phyloP scores from a whole-genome alignment of 1,140 invertebrate genomes.

The Zelostemma sp. region DNA sequence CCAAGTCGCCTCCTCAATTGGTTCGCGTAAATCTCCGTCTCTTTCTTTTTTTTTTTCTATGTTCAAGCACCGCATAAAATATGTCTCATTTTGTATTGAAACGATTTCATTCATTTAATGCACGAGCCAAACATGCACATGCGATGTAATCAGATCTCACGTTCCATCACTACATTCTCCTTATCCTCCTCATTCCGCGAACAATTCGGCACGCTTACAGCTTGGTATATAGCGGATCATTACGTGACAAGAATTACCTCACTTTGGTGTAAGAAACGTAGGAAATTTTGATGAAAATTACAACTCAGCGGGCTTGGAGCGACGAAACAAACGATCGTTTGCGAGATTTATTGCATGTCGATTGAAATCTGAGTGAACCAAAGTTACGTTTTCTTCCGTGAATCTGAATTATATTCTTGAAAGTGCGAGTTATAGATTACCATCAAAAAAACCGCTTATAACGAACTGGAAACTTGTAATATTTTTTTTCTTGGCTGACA shows the following conservation, averaged over 20 bases:
- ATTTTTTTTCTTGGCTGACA: too few species aligned
- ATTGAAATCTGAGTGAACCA: not conserved
- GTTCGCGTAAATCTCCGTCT: not conserved
- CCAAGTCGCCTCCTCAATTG: not conserved
- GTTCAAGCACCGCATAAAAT: conserved; percentile 13
- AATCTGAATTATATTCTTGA: too few species aligned
- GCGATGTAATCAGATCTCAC: conserved; percentile 41
- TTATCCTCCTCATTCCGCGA: conserved; percentile 16
- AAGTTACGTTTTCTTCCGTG: too few species aligned
- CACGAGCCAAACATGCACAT: conserved; percentile 28
- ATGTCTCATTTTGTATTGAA: conserved; percentile 12
- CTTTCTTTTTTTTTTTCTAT: conserved; percentile 2
- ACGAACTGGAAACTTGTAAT: too few species aligned
- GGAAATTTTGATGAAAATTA: not conserved
- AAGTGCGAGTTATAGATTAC: too few species aligned
- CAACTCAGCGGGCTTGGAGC: not conserved
- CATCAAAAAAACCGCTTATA: too few species aligned
- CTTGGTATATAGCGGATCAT: conserved; percentile 38
- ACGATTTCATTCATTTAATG: conserved; percentile 25
- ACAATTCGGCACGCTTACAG: conserved; percentile 36
- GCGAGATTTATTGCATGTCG: too few species aligned
- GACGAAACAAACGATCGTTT: too few species aligned
- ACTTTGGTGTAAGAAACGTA: conserved; percentile 26
- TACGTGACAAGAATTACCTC: conserved; percentile 46
- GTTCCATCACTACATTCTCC: conserved; percentile 39